A percentile compares a stretch with the other conserved stretches of the same genome.
phyloP scores from a whole-genome alignment of 2,888 invertebrate species.

The Caradrina kadenii region DNA sequence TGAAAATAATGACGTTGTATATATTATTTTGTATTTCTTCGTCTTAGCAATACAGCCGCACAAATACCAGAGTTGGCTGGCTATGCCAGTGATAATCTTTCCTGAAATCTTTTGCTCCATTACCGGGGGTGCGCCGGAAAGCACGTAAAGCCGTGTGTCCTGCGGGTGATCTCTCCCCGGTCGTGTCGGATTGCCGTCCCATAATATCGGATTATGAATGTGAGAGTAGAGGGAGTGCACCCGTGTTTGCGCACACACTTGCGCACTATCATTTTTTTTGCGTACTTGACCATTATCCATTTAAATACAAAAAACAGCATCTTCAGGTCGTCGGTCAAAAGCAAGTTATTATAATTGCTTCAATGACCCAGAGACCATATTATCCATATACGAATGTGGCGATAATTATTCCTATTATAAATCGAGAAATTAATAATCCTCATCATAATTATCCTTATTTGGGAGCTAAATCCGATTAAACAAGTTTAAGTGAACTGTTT shows the following conservation, averaged over 20 bases:
- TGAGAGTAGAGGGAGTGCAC: too few species aligned
- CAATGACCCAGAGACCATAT: slow-evolving; percentile 23
- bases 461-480: slow-evolving; percentile 45
- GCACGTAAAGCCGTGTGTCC: too few species aligned
- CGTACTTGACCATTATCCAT: background rate
- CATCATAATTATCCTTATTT: slow-evolving; percentile 33
- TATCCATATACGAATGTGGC: slow-evolving; percentile 6
- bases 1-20: background rate
- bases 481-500: slow-evolving; percentile 31
- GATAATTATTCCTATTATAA: slow-evolving; percentile 14
- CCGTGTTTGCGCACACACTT: too few species aligned
- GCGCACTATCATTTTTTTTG: too few species aligned
- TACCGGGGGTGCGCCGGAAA: too few species aligned
- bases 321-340: slow-evolving; percentile 2
- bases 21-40: background rate
- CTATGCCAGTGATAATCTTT: background rate
- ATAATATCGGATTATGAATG: too few species aligned
- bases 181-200: too few species aligned
- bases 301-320: background rate
- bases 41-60: too few species aligned
- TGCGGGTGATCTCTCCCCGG: too few species aligned
- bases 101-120: background rate
- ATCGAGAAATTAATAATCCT: slow-evolving; percentile 33
- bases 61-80: background rate
- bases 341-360: background rate